Conservation (phyloP, 2,888 invertebrate species). For the Coenonympha glycerion region DNA sequence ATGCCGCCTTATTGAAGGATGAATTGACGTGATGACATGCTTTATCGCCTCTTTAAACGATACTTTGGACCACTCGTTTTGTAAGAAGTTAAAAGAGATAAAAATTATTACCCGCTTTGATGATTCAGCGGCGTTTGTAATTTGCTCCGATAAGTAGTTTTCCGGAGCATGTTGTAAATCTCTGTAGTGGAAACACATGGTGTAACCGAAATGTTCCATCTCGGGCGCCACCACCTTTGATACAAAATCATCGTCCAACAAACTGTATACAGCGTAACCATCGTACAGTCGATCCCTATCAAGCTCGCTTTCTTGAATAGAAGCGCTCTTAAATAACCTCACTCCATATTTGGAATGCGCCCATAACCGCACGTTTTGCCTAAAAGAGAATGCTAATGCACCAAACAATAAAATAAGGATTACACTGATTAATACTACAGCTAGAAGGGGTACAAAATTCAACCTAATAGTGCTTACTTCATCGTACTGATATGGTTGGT, state of each 20-base stretch:
- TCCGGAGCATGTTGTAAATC: constrained; percentile 78
- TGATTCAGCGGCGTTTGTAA: constrained; percentile 78
- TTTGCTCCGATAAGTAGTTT: constrained; percentile 77
- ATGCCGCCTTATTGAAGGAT: constrained; percentile 79
- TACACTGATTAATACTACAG: constrained; percentile 82
- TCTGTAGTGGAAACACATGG: constrained; percentile 82
- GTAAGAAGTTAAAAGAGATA: constrained; percentile 86
- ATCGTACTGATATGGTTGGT: constrained; percentile 78
- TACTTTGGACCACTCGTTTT: constrained; percentile 88
- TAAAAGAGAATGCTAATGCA: constrained; percentile 84
- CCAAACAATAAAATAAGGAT: constrained; percentile 82
- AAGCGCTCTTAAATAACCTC: constrained; percentile 81
- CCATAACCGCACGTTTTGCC: constrained; percentile 87
- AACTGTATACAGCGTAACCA: constrained; percentile 91
- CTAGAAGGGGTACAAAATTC: constrained; percentile 83
- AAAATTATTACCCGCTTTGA: constrained; percentile 84
- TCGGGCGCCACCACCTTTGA: constrained; percentile 82
- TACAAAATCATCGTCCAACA: constrained; percentile 84
- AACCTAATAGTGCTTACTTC: constrained; percentile 80
- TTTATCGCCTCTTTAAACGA: constrained; percentile 88
- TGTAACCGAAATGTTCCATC: constrained; percentile 80
- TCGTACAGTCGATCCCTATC: constrained; percentile 85
- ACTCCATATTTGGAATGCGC: constrained; percentile 87
- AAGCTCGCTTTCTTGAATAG: constrained; percentile 74
- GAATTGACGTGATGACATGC: constrained; percentile 79